Base-by-base conservation (phyloP, 2,113 vertebrate genomes). In the Coptodon rendalli region DNA sequence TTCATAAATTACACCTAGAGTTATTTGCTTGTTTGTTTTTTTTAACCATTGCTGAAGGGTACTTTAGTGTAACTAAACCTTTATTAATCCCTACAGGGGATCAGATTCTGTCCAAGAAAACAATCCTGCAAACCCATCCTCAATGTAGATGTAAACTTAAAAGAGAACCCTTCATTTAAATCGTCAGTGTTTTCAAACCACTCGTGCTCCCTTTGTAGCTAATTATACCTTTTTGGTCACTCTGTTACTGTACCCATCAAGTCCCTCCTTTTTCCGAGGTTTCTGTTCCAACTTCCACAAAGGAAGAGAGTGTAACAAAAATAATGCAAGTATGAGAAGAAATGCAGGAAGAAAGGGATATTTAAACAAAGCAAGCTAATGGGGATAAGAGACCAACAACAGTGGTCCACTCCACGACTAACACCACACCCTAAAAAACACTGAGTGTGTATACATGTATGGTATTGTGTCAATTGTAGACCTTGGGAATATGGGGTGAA, bases 261-360 rank as follows among this genome's bases (percentile, higher is more conserved):
- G 79, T 56, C 56, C 40, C 73, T 83, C 61, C 50, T 85, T 83
- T 89, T 90, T 52, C 80, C 52, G 61, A 80, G 52, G 73, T 84
- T 71, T 94, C 83, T 86, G 78, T 56, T 84, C 50, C 84, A 76
- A 81, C 82, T 83, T 94, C 92, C 91, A 95, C 81, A 90, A 82
- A 93, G 92, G 94, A 95, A 95, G 95, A 94, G 31, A 95, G 93
- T 90, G 94, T 63, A 97, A 96, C 96, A 91, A 96, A 94, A 94
- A 94, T 92, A 95, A 81, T 82, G 56, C n/a, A 36, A 59, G 86
- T 81, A 88, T 80, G 63, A 93, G 87, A 94, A 91, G 76, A 94
- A 93, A 95, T 92, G 79, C 92, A 94, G 95, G 90, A 93, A 94
- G 93, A 94, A 91, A 92, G 78, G 66, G 83, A 84, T 83, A 45